Percentiles rank a stretch among this genome's conserved stretches.
Conservation (phyloP, 2,888 invertebrate species). For the Nomada ruficornis region DNA sequence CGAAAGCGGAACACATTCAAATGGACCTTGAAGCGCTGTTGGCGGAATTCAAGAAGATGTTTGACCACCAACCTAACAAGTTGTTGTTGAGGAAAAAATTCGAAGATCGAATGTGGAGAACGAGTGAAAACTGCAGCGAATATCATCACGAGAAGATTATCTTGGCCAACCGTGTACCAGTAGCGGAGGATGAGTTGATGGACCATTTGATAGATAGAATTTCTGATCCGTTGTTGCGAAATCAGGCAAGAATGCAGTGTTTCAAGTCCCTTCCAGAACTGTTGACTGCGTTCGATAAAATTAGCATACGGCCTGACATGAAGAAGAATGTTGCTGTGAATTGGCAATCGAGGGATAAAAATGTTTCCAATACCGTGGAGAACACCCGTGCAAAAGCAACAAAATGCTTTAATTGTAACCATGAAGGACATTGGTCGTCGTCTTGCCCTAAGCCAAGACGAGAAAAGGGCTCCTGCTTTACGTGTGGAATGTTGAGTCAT, state of each 20-base stretch:
- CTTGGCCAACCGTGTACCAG: constrained; percentile 7
- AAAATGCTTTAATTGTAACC: constrained; percentile 12
- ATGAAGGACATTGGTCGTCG: constrained; percentile 9
- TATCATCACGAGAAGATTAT: constrained; percentile 25
- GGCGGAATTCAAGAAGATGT: constrained; percentile 14
- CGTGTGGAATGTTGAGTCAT: neutral
- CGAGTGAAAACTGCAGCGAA: constrained; percentile 1
- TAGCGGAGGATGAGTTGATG: constrained; percentile 13
- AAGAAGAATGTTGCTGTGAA: neutral
- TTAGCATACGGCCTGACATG: neutral
- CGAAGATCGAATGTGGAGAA: constrained; percentile 16
- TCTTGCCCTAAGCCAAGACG: constrained; percentile 4
- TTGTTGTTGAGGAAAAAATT: constrained; percentile 18
- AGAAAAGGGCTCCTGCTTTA: constrained; percentile 9
- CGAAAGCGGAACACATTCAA: neutral
- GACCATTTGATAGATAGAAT: constrained; percentile 12
- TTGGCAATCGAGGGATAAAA: neutral
- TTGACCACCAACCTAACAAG: constrained; percentile 12
- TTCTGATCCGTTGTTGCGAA: neutral
- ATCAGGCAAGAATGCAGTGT: constrained; percentile 12
- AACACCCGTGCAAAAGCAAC: no score
- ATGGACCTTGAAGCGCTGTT: neutral
- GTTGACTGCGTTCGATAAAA: constrained; percentile 17
- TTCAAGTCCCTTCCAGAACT: neutral
- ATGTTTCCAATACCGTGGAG: neutral